Conservation (phyloP, 2,888 invertebrate genomes). For the Epiblema foenella region DNA sequence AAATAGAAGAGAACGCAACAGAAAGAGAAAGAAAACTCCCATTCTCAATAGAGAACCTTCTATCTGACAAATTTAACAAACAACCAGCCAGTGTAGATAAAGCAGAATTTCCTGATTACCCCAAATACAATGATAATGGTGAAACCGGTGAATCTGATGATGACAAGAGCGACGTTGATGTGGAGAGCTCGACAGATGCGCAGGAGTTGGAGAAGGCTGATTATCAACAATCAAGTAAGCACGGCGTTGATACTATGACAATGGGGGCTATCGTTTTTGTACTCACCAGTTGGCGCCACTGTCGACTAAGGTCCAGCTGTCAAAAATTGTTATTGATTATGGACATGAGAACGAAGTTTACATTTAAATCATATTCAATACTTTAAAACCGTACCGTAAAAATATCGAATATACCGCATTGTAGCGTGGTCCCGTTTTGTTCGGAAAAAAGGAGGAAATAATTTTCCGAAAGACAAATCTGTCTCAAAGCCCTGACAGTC, state of each 20-base stretch:
- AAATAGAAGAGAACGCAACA: constrained; percentile 56
- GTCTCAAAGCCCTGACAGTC: too few relatives aligned
- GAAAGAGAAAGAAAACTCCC: constrained; percentile 70
- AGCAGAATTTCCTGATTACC: constrained; percentile 46
- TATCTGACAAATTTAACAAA: constrained; percentile 70
- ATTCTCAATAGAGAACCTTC: constrained; percentile 76
- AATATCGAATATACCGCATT: too few relatives aligned
- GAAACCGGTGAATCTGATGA: constrained; percentile 60
- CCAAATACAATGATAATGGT: constrained; percentile 47
- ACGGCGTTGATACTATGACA: not conserved
- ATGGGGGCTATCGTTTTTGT: too few relatives aligned
- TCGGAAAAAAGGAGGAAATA: too few relatives aligned
- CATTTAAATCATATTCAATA: too few relatives aligned
- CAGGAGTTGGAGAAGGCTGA: constrained; percentile 69
- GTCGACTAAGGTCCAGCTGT: too few relatives aligned
- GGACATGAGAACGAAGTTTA: too few relatives aligned
- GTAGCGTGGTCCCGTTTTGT: too few relatives aligned
- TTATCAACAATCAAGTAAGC: constrained; percentile 75
- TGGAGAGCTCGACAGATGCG: constrained; percentile 70
- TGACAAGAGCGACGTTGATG: constrained; percentile 70
- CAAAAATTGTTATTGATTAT: too few relatives aligned
- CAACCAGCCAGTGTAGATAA: constrained; percentile 41
- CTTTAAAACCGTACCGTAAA: too few relatives aligned
- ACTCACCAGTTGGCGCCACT: too few relatives aligned
- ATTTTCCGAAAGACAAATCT: too few relatives aligned